phyloP scores from a whole-genome alignment of 37 sponge, comb jelly and placozoan genomes.

The Hexactinellida sp. region DNA sequence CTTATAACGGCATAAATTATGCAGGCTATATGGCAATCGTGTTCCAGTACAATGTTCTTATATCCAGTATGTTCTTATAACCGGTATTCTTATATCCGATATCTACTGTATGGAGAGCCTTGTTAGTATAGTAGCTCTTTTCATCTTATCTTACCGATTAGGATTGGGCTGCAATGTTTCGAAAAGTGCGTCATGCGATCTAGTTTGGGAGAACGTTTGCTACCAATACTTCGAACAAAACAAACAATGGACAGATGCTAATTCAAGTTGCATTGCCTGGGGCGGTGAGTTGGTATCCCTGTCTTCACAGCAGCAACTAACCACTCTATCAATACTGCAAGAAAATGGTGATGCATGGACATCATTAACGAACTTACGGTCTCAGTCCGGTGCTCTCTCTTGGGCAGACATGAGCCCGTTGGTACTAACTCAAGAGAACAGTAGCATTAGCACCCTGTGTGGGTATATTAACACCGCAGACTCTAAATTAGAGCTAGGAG shows the following conservation, averaged over 20 bases:
- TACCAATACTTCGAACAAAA: not conserved
- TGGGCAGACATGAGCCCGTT: not conserved
- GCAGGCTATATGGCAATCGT: no score
- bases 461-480: not conserved
- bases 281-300: not conserved
- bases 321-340: not conserved
- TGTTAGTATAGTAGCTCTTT: no score
- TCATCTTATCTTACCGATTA: no score
- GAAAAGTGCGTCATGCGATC: no score
- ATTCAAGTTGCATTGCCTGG: not conserved
- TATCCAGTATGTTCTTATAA: no score
- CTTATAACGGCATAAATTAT: no score
- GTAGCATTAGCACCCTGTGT: not conserved
- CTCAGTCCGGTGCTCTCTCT: not conserved
- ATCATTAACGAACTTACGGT: not conserved
- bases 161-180: no score
- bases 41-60: no score
- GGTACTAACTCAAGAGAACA: not conserved
- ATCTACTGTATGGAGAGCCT: no score
- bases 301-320: not conserved
- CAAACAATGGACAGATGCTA: not conserved
- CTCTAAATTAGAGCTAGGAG: not conserved
- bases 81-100: no score
- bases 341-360: not conserved
- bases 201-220: not conserved